Percentiles rank a stretch among this genome's conserved stretches.
phyloP scores from a whole-genome alignment of 2,797 vertebrate genomes.

The Acipenser ruthenus region DNA sequence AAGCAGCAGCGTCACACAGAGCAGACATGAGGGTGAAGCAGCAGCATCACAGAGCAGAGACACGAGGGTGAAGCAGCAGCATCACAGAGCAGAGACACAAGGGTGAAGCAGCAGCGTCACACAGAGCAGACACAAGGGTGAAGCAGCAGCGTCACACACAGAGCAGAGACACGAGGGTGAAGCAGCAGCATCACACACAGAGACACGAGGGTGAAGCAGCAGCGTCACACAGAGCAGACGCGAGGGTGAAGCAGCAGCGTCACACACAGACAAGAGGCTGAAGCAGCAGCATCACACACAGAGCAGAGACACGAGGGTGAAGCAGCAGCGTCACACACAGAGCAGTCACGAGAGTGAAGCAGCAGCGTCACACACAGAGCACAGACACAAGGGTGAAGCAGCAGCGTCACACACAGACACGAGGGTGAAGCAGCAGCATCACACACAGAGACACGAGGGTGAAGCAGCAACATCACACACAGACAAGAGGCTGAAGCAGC shows the following conservation, averaged over 20 bases:
- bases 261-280: too few relatives aligned
- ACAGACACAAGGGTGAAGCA: too few relatives aligned
- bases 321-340: too few relatives aligned
- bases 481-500: constrained; percentile 20
- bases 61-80: constrained; percentile 20
- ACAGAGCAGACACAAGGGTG: not conserved
- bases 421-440: not conserved
- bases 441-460: not conserved
- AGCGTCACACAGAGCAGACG: too few relatives aligned
- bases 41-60: not conserved
- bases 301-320: too few relatives aligned
- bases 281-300: too few relatives aligned
- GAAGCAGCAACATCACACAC: not conserved
- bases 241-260: too few relatives aligned
- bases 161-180: not conserved
- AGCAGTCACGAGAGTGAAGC: too few relatives aligned
- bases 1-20: too few relatives aligned
- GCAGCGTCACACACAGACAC: not conserved
- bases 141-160: not conserved
- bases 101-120: not conserved
- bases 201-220: constrained; percentile 3
- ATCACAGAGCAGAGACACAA: too few relatives aligned
- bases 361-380: too few relatives aligned
- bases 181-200: constrained; percentile 16
- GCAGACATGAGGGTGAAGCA: too few relatives aligned